These are phyloP conservation scores for Agrenia bidenticulata DNA, from an alignment of 2,888 invertebrate species.

Conservation along the genomic window DNA sequence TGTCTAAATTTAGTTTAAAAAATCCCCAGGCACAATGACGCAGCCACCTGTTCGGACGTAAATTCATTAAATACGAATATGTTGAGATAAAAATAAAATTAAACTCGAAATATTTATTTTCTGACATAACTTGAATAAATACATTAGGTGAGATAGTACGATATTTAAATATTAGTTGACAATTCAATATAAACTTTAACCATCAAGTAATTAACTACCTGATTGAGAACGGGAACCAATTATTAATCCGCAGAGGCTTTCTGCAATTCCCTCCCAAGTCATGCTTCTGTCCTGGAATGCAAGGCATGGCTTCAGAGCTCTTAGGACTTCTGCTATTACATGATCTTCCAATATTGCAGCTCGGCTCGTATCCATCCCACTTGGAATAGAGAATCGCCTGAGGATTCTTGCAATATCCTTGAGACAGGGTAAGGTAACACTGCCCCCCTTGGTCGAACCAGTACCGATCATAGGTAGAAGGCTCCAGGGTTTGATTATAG, in stretches of 20 bases:
- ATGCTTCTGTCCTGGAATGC: conserved; percentile 41
- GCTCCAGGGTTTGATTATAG: conserved; percentile 30
- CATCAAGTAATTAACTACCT: conserved; percentile 2
- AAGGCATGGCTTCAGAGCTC: conserved; percentile 15
- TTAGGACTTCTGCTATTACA: conserved; percentile 35
- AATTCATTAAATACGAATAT: no score
- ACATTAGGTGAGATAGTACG: no score
- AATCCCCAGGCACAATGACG: no score
- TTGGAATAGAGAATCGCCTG: conserved; percentile 45
- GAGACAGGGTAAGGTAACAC: conserved; percentile 46
- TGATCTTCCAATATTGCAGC: conserved; percentile 36
- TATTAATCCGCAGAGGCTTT: conserved; percentile 25
- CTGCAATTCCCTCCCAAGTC: conserved; percentile 35
- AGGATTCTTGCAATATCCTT: conserved; percentile 44
- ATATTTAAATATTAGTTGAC: no score
- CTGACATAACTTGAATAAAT: no score
- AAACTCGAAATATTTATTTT: no score
- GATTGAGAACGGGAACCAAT: conserved; percentile 30
- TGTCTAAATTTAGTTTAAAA: no score
- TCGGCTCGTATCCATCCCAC: conserved; percentile 44
- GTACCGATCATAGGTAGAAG: conserved; percentile 41
- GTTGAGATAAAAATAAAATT: no score
- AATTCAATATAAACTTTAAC: no score
- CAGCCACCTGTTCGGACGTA: no score
- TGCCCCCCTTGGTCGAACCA: conserved; percentile 46